Evolutionary conservation across 2,888 invertebrate species (phyloP), one percentile per base, ranked within the genome.

Genomic region (Blastobasis adustella): DNA sequence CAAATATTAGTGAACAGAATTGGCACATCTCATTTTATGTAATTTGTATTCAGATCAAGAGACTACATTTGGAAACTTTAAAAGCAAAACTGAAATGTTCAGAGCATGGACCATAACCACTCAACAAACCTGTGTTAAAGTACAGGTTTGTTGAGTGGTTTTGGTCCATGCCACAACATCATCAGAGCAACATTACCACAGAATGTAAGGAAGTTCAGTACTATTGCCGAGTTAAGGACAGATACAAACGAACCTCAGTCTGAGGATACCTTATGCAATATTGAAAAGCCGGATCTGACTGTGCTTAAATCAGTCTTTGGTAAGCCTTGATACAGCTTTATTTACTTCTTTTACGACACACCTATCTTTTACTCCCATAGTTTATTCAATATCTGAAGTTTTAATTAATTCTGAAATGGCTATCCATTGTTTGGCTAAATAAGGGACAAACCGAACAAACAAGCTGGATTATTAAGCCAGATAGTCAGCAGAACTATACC

Each of bases 51-150:
- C 58, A 86, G 86, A 82, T 86, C 38, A 85, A 87, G 64, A 68
- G 75, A 52, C 59, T 85, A 4, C 81, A 85, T 41, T 59, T 85
- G 37, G 80, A 85, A 56, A 77, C 75, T 54, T 57, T 77, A 49
- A 73, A 73, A 55, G 54, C 63, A 5, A 53, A 58, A 46, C 9
- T 65, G 5, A 58, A 55, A 23, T 3, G 3, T 1, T 23, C 23
- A 23, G 23, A 23, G 23, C 23, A 23, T 23, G 23, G 23, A 23
- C 23, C 23, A 23, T 2, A 23, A 23, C 23, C 23, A 23, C 2
- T 23, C 23, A 23, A 23, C 23, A 23, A 23, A 23, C 23, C 23
- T 23, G 23, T 23, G 3, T 23, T n/a, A n/a, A n/a, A n/a, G n/a
- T n/a, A n/a, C n/a, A n/a, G n/a, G n/a, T n/a, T n/a, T n/a, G n/a